Conservation (phyloP, 2,113 vertebrate species). For the Vidua chalybeata region DNA sequence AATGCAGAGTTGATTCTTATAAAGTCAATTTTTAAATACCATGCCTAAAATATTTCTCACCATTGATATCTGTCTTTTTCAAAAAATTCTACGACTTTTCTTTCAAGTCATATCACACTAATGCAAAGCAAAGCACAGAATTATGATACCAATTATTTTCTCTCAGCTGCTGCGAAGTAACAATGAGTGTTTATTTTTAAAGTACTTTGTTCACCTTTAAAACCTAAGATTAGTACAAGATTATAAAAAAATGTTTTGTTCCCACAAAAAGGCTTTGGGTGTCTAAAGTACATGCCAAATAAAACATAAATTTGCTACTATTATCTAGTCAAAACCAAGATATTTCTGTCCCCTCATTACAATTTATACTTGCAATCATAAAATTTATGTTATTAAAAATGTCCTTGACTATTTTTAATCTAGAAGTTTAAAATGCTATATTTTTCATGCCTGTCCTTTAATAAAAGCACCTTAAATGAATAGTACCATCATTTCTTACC, state of each 20-base stretch:
- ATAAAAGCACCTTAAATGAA: background rate
- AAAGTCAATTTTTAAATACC: background rate
- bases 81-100: background rate
- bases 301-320: background rate
- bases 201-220: background rate
- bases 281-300: background rate
- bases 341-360: conserved; percentile 2
- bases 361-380: background rate
- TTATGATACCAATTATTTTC: background rate
- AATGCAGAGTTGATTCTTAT: background rate
- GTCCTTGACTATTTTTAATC: background rate
- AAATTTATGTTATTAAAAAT: background rate
- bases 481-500: background rate
- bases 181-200: conserved; percentile 17
- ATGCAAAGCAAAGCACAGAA: background rate
- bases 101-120: background rate
- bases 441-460: background rate
- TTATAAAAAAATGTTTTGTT: background rate
- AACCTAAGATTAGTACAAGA: background rate
- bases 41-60: background rate
- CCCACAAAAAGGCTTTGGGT: background rate
- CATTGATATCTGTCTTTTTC: background rate
- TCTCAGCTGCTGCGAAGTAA: background rate
- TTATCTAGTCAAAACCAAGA: conserved; percentile 26
- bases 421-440: background rate